These are phyloP conservation scores for Narcine bancroftii DNA, from an alignment of 2,113 vertebrate species.

Conservation along the genomic window DNA sequence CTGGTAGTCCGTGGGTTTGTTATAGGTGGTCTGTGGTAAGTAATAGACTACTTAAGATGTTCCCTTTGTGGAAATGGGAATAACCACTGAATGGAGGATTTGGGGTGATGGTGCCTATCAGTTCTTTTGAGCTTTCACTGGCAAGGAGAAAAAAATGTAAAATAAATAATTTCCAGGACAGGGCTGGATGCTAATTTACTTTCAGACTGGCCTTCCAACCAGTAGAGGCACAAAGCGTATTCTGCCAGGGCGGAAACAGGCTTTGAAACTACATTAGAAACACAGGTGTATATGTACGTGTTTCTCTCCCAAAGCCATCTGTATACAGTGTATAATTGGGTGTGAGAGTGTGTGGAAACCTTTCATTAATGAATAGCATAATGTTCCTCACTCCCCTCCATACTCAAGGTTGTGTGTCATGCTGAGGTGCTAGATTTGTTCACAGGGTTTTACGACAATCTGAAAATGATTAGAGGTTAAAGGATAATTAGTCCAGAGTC, in stretches of 20 bases:
- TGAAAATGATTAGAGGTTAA: not conserved
- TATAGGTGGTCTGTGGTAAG: no score
- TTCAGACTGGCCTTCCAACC: not conserved
- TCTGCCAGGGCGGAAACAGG: not conserved
- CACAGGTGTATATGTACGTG: no score
- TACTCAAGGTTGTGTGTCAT: not conserved
- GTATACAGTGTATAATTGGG: no score
- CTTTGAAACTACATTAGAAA: not conserved
- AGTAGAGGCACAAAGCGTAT: not conserved
- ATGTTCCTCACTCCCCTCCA: no score
- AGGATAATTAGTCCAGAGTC: not conserved
- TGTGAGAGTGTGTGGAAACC: no score
- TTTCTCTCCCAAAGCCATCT: no score
- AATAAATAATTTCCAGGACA: not conserved
- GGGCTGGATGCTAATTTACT: not conserved
- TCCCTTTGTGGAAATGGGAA: no score
- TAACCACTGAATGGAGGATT: no score
- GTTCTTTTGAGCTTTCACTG: not conserved
- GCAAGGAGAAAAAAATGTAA: not conserved
- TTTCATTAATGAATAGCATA: not conserved
- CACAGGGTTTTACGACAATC: not conserved
- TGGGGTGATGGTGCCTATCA: not conserved
- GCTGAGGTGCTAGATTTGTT: not conserved
- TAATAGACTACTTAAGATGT: no score
- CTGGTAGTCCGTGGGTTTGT: not conserved